Percentiles rank a stretch among this genome's conserved stretches.
Evolutionary conservation across 2,888 invertebrate species (phyloP).

Genomic region (Brenthis hecate): DNA sequence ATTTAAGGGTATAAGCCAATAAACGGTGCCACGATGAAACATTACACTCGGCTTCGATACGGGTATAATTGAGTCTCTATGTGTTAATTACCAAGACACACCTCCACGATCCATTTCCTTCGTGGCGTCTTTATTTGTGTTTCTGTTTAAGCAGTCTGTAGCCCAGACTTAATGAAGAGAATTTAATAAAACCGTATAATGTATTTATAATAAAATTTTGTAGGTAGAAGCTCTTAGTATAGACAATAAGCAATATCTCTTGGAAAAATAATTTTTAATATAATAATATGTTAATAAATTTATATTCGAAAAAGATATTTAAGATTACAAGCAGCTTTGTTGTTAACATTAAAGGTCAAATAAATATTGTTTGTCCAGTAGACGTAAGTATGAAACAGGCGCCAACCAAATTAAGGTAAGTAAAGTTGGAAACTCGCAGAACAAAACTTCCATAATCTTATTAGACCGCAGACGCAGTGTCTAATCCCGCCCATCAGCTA

Average conservation of each 20-base stretch:
- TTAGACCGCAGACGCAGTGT: slow-evolving; percentile 74
- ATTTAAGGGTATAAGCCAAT: slow-evolving; percentile 36
- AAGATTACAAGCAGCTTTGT: neutral
- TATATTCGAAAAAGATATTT: neutral
- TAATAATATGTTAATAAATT: neutral
- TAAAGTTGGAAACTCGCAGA: slow-evolving; percentile 72
- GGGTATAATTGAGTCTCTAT: slow-evolving; percentile 67
- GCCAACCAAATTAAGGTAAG: slow-evolving; percentile 77
- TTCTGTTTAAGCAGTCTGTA: slow-evolving; percentile 44
- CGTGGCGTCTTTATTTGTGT: slow-evolving; percentile 48
- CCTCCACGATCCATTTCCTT: slow-evolving; percentile 61
- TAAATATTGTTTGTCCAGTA: slow-evolving; percentile 34
- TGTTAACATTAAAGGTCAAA: slow-evolving; percentile 5
- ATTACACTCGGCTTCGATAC: slow-evolving; percentile 69
- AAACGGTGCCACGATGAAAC: slow-evolving; percentile 57
- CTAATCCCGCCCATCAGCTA: slow-evolving; percentile 81
- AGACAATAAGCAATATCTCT: no score
- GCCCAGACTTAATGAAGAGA: slow-evolving; percentile 17
- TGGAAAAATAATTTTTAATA: no score
- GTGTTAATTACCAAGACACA: slow-evolving; percentile 71
- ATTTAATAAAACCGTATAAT: slow-evolving; percentile 14
- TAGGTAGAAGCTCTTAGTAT: no score
- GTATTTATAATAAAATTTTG: neutral
- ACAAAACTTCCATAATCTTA: slow-evolving; percentile 80
- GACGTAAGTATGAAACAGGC: slow-evolving; percentile 49